phyloP scores from a whole-genome alignment of 2,888 invertebrate species.

The Epicampocera succincta region DNA sequence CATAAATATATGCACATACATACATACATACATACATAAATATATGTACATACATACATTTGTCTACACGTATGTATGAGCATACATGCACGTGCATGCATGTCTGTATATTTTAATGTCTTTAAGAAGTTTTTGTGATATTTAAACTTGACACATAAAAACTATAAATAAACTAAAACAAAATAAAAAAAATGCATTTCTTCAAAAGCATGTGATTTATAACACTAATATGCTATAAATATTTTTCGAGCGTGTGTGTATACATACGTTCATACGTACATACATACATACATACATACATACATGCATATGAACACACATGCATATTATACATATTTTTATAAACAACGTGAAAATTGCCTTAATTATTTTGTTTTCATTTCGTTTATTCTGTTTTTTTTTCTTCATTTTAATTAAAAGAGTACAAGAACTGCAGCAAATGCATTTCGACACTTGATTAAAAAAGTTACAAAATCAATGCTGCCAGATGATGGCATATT shows the following conservation, averaged over 20 bases:
- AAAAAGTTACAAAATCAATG: background rate
- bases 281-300: background rate
- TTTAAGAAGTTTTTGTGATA: too few species aligned
- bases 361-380: slow-evolving; percentile 51
- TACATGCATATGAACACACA: too few species aligned
- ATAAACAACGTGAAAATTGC: slow-evolving; percentile 27
- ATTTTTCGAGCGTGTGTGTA: background rate
- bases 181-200: background rate
- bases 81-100: too few species aligned
- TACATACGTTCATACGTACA: too few species aligned
- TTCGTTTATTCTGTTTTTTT: background rate
- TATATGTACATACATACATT: too few species aligned
- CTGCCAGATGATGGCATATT: slow-evolving; percentile 6
- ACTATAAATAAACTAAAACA: slow-evolving; percentile 31
- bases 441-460: slow-evolving; percentile 57
- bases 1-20: too few species aligned
- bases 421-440: slow-evolving; percentile 47
- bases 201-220: slow-evolving; percentile 65
- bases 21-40: too few species aligned
- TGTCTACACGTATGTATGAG: too few species aligned
- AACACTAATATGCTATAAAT: slow-evolving; percentile 48
- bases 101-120: background rate
- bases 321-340: background rate
- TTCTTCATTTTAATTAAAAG: slow-evolving; percentile 12
- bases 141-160: slow-evolving; percentile 39